These are phyloP conservation scores for Spea hammondii DNA, from an alignment of 2,797 vertebrate species.

Conservation along the genomic window DNA sequence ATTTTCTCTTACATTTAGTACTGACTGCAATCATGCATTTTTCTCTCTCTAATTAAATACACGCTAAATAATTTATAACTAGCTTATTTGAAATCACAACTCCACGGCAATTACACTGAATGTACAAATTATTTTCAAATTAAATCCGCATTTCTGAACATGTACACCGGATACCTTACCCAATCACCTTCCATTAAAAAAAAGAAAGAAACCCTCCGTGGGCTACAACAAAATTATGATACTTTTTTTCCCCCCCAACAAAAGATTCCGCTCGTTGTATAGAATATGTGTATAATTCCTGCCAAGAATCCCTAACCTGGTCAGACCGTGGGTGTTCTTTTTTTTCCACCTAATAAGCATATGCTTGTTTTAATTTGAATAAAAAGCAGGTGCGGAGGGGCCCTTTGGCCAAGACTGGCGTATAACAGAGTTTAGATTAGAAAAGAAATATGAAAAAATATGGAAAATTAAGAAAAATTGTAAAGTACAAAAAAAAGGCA, in stretches of 20 bases:
- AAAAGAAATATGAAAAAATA: constrained; percentile 13
- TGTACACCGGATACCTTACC: not conserved
- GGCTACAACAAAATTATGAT: not conserved
- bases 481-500: constrained; percentile 62
- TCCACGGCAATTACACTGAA: constrained; percentile 15
- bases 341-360: constrained; percentile 3
- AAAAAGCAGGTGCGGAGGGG: constrained; percentile 24
- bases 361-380: constrained; percentile 16
- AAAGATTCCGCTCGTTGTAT: not conserved
- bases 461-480: constrained; percentile 55
- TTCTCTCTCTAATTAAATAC: constrained; percentile 11
- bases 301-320: constrained; percentile 9
- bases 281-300: not conserved
- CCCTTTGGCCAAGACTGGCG: not conserved
- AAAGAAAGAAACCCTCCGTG: too few relatives aligned
- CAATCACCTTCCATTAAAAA: too few relatives aligned
- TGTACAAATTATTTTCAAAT: constrained; percentile 20
- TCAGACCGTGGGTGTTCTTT: not conserved
- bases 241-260: not conserved
- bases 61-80: constrained; percentile 25
- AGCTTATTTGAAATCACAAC: constrained; percentile 9
- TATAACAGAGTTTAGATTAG: not conserved
- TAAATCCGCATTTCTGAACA: constrained; percentile 17
- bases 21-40: not conserved
- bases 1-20: not conserved